A percentile compares a stretch with the other conserved stretches of the same genome.
Conservation (phyloP, 2,113 vertebrate species). For the Macrotis lagotis region DNA sequence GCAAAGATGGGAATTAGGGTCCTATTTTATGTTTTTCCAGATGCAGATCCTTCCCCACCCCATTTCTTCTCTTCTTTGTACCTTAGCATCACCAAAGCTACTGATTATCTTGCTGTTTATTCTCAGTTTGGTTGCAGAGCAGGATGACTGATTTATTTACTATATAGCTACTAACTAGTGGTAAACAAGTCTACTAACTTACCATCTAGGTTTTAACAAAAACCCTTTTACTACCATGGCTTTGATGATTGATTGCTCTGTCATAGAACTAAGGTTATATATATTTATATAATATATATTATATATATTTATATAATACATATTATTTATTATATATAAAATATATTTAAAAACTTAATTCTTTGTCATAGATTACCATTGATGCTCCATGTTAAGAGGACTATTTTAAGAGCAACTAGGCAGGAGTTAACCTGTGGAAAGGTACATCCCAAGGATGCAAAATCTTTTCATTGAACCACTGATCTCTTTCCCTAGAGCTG, state of each 20-base stretch:
- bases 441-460: not conserved
- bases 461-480: slow-evolving; percentile 11
- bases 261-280: not conserved
- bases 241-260: not conserved
- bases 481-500: not conserved
- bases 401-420: not conserved
- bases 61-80: not conserved
- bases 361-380: not conserved
- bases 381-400: not conserved
- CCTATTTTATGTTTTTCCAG: not conserved
- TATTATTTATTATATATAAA: too few species aligned
- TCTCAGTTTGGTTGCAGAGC: slow-evolving; percentile 17
- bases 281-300: too few species aligned
- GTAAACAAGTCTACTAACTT: not conserved
- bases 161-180: not conserved
- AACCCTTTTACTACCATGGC: not conserved
- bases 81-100: not conserved
- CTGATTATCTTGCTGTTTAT: slow-evolving; percentile 20
- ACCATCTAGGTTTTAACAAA: not conserved
- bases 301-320: too few species aligned
- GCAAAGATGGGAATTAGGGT: not conserved
- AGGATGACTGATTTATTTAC: slow-evolving; percentile 21
- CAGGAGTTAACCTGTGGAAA: not conserved
- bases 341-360: not conserved
- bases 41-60: not conserved